These are phyloP conservation scores for Romanogobio albipinnatus DNA, from an alignment of 2,113 vertebrate genomes.

Conservation along the genomic window DNA sequence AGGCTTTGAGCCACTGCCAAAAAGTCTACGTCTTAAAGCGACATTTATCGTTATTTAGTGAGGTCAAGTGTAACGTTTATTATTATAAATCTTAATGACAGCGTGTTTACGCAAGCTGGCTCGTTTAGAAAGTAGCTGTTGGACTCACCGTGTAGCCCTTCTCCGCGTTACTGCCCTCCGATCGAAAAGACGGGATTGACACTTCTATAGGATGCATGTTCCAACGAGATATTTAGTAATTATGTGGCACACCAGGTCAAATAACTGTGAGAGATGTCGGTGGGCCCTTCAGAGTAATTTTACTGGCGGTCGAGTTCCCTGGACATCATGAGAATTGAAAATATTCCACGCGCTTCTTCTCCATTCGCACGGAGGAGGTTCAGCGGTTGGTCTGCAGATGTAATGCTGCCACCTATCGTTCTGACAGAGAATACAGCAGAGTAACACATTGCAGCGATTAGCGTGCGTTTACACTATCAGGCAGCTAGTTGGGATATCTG, in stretches of 20 bases:
- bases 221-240: no score
- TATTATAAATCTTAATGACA: not conserved
- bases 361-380: not conserved
- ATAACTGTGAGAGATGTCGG: not conserved
- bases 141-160: conserved; percentile 91
- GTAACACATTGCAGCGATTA: no score
- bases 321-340: not conserved
- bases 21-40: not conserved
- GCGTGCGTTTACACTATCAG: no score
- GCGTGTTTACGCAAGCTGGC: not conserved
- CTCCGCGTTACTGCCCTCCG: conserved; percentile 88
- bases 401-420: conserved; percentile 54
- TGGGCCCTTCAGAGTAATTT: not conserved
- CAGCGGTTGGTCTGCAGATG: not conserved
- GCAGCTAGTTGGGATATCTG: no score
- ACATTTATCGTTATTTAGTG: not conserved
- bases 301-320: conserved; percentile 1
- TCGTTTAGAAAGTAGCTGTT: not conserved
- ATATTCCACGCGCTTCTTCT: conserved; percentile 28
- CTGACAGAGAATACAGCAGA: conserved; percentile 40
- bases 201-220: conserved; percentile 80
- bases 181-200: conserved; percentile 91
- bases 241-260: not conserved
- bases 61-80: not conserved
- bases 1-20: not conserved